Conservation (phyloP, 2,888 invertebrate genomes). For the Caradrina kadenii region DNA sequence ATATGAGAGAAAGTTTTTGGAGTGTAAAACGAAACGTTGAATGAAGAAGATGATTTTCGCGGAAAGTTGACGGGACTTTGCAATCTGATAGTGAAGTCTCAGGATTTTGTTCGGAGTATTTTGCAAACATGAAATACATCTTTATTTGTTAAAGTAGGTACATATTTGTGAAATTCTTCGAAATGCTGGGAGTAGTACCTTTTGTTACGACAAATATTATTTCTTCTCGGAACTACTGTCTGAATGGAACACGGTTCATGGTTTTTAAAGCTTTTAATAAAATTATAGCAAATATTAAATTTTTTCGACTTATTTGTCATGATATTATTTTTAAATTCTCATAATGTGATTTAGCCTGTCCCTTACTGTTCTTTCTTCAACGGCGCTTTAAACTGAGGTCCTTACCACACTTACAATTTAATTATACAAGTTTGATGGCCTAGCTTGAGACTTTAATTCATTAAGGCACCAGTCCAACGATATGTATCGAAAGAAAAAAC, state of each 20-base stretch:
- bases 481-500: too few species aligned
- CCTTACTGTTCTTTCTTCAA: too few species aligned
- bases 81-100: constrained; percentile 44
- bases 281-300: too few species aligned
- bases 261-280: background rate
- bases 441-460: too few species aligned
- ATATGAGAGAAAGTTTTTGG: constrained; percentile 46
- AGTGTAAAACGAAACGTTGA: constrained; percentile 47
- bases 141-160: constrained; percentile 13
- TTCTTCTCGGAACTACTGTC: background rate
- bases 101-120: constrained; percentile 31
- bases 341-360: too few species aligned
- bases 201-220: background rate
- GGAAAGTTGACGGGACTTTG: constrained; percentile 35
- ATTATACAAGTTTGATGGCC: too few species aligned
- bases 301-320: too few species aligned
- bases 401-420: too few species aligned
- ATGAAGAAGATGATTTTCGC: constrained; percentile 49
- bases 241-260: background rate
- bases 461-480: too few species aligned
- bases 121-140: constrained; percentile 29
- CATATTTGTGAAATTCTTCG: constrained; percentile 1
- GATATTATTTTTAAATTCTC: too few species aligned
- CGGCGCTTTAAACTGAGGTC: too few species aligned
- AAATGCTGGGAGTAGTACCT: background rate